These are phyloP conservation scores for Tupaia tana DNA, from an alignment of 2,113 vertebrate species.

Conservation along the genomic window DNA sequence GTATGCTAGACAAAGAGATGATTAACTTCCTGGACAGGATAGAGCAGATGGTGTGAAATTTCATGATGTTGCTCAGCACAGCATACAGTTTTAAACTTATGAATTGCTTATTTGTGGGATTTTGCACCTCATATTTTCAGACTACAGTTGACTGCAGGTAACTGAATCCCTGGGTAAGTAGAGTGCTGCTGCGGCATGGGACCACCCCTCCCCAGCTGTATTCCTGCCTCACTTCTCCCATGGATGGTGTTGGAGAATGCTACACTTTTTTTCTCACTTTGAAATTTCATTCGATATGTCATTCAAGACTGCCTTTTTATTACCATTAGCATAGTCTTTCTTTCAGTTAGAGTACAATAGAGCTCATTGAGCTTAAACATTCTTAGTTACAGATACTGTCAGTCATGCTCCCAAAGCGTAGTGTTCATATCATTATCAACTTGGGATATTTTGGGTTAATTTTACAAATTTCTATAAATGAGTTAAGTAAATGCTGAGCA, in stretches of 20 bases:
- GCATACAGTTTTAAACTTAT: no score
- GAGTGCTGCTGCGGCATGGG: no score
- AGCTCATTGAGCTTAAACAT: not conserved
- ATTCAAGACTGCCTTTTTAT: not conserved
- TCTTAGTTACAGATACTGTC: not conserved
- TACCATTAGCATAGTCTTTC: not conserved
- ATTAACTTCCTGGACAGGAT: no score
- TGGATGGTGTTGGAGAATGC: not conserved
- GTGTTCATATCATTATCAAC: not conserved
- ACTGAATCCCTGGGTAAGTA: no score
- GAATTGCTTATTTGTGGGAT: no score
- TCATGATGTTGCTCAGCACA: no score
- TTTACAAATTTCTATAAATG: constrained; percentile 3
- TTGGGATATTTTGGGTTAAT: not conserved
- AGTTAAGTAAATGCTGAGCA: not conserved
- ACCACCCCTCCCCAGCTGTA: no score
- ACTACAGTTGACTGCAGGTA: no score
- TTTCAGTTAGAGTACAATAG: not conserved
- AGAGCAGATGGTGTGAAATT: no score
- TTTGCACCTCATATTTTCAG: no score
- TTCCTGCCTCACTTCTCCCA: not conserved
- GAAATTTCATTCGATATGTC: not conserved
- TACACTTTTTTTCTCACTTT: not conserved
- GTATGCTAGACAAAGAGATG: no score
- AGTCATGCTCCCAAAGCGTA: not conserved